Base-by-base conservation (phyloP, 2,797 vertebrate genomes). In the Enteromius afrohamiltoni region DNA sequence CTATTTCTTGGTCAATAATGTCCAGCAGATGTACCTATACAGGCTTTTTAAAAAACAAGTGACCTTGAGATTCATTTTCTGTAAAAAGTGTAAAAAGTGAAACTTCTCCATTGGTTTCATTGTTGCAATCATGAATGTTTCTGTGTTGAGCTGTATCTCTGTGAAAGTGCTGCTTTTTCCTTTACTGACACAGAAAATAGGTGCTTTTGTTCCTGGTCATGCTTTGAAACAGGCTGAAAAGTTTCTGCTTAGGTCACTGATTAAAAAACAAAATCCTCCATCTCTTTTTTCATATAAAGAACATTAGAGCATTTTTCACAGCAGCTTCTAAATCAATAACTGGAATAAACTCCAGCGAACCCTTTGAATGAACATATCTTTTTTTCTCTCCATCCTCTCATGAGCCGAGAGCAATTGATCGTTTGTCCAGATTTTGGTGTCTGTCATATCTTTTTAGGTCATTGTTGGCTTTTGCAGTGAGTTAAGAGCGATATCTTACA, bases 291-390 rank as follows among this genome's bases (percentile, higher is more conserved):
- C 29, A 64, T 19, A 10, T 62, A 47, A 73, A 37, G 53, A 70
- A 17, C 65, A 42, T 14, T 2, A 19, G 31, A 23, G 8, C 2
- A 34, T 68, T 42, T 42, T 80, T 55, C n/a, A 29, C 14, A 13
- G 34, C 49, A 14, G 16, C 14, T 80, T 69, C 34, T 29, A 40
- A 47, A 80, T 80, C 53, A 80, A 71, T 80, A 45, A 26, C 37
- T 77, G 16, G 6, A 64, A 64, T 64, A 64, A 6, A 64, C 0
- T 4, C 21, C 21, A 2, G 7, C 2, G 34, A 55, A 58, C 49
- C n/a, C 4, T 11, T 5, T 2, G 2, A 37, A 40, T 37, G 11
- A 40, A 76, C 23, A 23, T 40, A 55, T 58, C 0, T 58, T 37
- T 58, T 37, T 76, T 17, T 4, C 51, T 74, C 71, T 74, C 6